Conservation (phyloP, 2,113 vertebrate species). For the Microcebus ravelobensis region DNA sequence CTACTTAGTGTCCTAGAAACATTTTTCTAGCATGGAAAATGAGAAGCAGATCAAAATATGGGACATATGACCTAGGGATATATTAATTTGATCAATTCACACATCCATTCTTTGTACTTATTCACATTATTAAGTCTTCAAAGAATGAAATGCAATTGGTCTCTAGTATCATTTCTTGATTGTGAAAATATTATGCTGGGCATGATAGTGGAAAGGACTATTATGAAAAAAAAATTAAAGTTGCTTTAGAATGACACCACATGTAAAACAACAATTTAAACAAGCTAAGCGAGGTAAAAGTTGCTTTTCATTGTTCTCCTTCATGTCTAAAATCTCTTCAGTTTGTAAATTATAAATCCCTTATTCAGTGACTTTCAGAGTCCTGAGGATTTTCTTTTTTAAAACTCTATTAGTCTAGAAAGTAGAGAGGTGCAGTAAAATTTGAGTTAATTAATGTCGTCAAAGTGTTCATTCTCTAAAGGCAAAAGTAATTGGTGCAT, state of each 20-base stretch:
- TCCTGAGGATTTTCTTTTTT: neutral
- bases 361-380: conserved; percentile 9
- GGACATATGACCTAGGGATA: neutral
- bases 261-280: neutral
- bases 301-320: neutral
- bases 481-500: neutral
- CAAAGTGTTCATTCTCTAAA: neutral
- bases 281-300: neutral
- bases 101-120: neutral
- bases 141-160: neutral
- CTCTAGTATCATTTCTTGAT: neutral
- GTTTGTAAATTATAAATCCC: neutral
- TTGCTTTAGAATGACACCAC: neutral
- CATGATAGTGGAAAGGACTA: neutral
- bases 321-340: neutral
- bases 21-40: neutral
- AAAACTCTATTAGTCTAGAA: neutral
- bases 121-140: conserved; percentile 29
- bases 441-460: conserved; percentile 51
- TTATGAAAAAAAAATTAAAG: neutral
- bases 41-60: neutral
- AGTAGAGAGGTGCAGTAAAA: neutral
- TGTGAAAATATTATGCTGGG: neutral
- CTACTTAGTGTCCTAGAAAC: neutral
- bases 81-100: neutral